Percentiles rank a stretch among this genome's conserved stretches.
Conservation (phyloP, 2,888 invertebrate genomes). For the Patella caerulea region DNA sequence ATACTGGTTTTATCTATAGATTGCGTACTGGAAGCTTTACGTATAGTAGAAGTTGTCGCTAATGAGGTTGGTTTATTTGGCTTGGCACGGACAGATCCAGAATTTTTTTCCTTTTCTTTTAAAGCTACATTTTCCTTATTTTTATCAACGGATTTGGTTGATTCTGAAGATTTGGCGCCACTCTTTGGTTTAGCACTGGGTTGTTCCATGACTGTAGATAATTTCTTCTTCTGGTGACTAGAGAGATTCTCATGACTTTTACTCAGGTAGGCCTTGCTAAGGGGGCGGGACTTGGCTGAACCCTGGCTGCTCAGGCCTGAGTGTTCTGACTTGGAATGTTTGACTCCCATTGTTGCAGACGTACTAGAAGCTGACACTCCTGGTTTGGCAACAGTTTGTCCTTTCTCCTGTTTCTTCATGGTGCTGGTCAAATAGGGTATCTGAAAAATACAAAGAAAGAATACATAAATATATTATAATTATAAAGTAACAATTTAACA, state of each 20-base stretch:
- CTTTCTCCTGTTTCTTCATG: conserved; percentile 39
- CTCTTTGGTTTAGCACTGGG: neutral
- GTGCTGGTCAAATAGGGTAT: conserved; percentile 17
- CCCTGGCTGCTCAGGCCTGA: conserved; percentile 43
- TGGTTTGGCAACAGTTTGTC: neutral
- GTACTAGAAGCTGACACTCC: conserved; percentile 1
- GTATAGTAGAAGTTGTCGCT: conserved; percentile 46
- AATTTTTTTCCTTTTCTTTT: conserved; percentile 51
- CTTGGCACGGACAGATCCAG: conserved; percentile 52
- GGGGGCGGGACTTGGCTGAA: conserved; percentile 41
- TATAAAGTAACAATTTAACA: neutral
- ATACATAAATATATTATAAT: neutral
- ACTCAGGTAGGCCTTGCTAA: conserved; percentile 64
- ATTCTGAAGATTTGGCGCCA: neutral
- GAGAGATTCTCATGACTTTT: conserved; percentile 69
- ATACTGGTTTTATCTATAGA: conserved; percentile 61
- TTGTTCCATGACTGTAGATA: conserved; percentile 40
- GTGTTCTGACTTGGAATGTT: conserved; percentile 59
- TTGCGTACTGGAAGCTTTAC: conserved; percentile 68
- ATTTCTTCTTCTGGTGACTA: conserved; percentile 56
- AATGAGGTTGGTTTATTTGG: conserved; percentile 44
- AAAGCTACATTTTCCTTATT: conserved; percentile 61
- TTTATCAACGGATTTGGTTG: conserved; percentile 35
- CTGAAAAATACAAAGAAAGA: conserved; percentile 7
- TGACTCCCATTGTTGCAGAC: conserved; percentile 43